Evolutionary conservation across 1,140 invertebrate genomes (phyloP).

Genomic region (Platyscapa corneri): DNA sequence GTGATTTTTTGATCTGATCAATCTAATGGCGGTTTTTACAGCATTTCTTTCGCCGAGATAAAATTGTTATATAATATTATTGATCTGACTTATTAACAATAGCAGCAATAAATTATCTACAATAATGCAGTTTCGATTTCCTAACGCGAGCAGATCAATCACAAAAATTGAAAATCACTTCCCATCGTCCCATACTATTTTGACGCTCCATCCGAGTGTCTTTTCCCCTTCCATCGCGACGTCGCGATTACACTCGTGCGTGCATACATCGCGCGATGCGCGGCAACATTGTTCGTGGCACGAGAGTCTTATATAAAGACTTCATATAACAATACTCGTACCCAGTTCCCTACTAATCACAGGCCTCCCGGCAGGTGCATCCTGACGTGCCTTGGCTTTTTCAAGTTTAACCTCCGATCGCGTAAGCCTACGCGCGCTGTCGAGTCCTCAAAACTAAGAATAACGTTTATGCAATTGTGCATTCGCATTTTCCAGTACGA

Average conservation of each 20-base stretch:
- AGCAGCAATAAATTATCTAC: background rate
- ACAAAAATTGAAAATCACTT: background rate
- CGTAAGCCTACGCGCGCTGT: conserved; percentile 45
- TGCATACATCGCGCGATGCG: conserved; percentile 29
- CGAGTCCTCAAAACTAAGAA: conserved; percentile 49
- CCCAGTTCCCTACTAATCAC: conserved; percentile 60
- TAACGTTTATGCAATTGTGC: conserved; percentile 48
- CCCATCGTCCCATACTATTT: background rate
- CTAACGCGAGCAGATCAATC: background rate
- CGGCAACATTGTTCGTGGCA: conserved; percentile 65
- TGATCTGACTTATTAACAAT: background rate
- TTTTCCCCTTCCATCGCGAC: background rate
- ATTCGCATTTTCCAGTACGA: background rate
- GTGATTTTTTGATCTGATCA: background rate
- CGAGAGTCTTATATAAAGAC: conserved; percentile 71
- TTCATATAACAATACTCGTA: conserved; percentile 63
- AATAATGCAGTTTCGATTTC: background rate
- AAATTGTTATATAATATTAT: background rate
- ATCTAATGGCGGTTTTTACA: background rate
- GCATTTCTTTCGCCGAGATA: background rate
- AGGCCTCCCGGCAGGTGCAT: conserved; percentile 53
- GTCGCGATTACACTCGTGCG: background rate
- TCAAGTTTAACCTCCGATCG: conserved; percentile 38
- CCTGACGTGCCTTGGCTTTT: conserved; percentile 8
- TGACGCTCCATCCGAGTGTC: no score